Evolutionary conservation across 2,888 invertebrate species (phyloP).

Genomic region (Masnerella sp.): DNA sequence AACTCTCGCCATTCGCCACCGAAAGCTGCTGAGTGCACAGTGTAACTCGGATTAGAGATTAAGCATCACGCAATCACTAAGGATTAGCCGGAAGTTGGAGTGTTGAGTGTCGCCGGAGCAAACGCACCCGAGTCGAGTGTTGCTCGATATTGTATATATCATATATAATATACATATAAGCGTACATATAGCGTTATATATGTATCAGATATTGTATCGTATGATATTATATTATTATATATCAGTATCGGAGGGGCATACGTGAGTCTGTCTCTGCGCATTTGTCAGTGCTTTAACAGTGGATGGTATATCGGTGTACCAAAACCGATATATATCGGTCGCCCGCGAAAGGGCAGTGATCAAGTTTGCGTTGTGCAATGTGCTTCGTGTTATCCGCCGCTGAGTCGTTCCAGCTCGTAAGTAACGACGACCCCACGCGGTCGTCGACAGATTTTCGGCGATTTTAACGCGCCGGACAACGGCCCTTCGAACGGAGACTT

Average conservation of each 20-base stretch:
- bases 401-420: slow-evolving; percentile 59
- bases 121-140: slow-evolving; percentile 62
- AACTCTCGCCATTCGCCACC: slow-evolving; percentile 35
- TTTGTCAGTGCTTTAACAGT: slow-evolving; percentile 57
- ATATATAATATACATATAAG: slow-evolving; percentile 4
- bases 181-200: slow-evolving; percentile 9
- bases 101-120: slow-evolving; percentile 37
- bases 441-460: slow-evolving; percentile 24
- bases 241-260: too few species aligned
- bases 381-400: slow-evolving; percentile 52
- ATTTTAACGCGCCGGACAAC: slow-evolving; percentile 25
- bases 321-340: slow-evolving; percentile 33
- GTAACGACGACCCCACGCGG: slow-evolving; percentile 30
- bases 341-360: slow-evolving; percentile 52
- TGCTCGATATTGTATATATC: slow-evolving; percentile 12
- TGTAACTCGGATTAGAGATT: slow-evolving; percentile 41
- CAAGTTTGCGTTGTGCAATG: slow-evolving; percentile 56
- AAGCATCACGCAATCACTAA: slow-evolving; percentile 42
- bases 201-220: too few species aligned
- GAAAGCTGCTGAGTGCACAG: slow-evolving; percentile 34
- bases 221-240: too few species aligned
- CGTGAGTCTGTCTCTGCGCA: too few species aligned
- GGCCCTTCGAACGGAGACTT: slow-evolving; percentile 11
- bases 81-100: slow-evolving; percentile 45
- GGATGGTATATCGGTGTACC: slow-evolving; percentile 48